A percentile compares a stretch with the other conserved stretches of the same genome.
Evolutionary conservation across 2,888 invertebrate genomes (phyloP).

Genomic region (Electrophaes corylata): DNA sequence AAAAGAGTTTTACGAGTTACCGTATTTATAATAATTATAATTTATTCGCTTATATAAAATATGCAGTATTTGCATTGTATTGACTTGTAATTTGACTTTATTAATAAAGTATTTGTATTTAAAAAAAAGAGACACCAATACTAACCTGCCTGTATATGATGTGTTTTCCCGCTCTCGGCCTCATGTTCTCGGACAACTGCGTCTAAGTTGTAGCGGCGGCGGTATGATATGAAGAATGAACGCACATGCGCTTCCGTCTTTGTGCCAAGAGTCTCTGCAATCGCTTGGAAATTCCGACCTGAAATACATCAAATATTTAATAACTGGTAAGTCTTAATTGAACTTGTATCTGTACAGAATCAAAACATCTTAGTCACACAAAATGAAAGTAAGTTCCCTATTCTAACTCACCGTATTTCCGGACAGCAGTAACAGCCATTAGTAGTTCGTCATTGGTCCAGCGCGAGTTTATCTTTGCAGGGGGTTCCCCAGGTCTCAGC

Average conservation of each 20-base stretch:
- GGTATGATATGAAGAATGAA: slow-evolving; percentile 95
- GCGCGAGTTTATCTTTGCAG: slow-evolving; percentile 90
- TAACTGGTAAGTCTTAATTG: background rate
- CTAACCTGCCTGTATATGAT: slow-evolving; percentile 78
- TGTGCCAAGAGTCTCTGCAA: slow-evolving; percentile 97
- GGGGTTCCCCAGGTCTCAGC: slow-evolving; percentile 85
- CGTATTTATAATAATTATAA: no score
- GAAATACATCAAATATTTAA: slow-evolving; percentile 14
- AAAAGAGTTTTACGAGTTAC: no score
- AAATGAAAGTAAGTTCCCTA: slow-evolving; percentile 61
- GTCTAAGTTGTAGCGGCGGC: slow-evolving; percentile 95
- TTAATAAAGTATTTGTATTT: background rate
- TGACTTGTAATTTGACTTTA: no score
- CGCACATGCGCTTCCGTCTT: slow-evolving; percentile 97
- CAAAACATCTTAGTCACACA: background rate
- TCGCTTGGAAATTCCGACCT: slow-evolving; percentile 95
- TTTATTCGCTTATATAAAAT: no score
- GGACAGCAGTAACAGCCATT: slow-evolving; percentile 94
- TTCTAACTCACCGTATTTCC: slow-evolving; percentile 90
- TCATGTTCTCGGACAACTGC: slow-evolving; percentile 93
- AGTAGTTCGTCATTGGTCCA: slow-evolving; percentile 97
- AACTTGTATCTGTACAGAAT: no score
- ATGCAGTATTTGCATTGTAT: no score
- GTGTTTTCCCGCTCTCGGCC: slow-evolving; percentile 87
- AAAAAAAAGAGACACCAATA: background rate